Conservation (phyloP, 2,888 invertebrate species). For the Sinohyriopsis cumingii region DNA sequence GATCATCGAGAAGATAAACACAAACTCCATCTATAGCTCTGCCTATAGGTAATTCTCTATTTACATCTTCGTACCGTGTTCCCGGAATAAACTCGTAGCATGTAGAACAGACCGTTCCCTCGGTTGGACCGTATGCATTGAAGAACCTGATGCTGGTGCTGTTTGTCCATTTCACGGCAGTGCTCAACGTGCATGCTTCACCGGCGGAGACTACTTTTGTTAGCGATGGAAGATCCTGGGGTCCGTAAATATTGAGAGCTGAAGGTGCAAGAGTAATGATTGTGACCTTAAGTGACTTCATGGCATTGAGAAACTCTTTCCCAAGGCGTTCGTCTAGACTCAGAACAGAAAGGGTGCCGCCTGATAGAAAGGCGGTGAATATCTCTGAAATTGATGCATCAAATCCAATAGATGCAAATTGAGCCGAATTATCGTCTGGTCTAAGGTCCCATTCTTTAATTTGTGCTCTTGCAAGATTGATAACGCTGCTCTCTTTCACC, state of each 20-base stretch:
- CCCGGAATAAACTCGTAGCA: conserved; percentile 78
- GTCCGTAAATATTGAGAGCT: conserved; percentile 76
- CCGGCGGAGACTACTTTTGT: conserved; percentile 91
- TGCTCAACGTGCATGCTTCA: conserved; percentile 82
- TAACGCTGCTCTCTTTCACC: conserved; percentile 80
- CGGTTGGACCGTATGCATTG: conserved; percentile 93
- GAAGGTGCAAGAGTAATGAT: conserved; percentile 83
- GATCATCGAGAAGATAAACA: conserved; percentile 85
- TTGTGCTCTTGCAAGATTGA: conserved; percentile 88
- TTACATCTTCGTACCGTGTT: conserved; percentile 36
- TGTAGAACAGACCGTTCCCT: conserved; percentile 93
- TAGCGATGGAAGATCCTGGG: conserved; percentile 71
- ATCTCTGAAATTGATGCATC: conserved; percentile 92
- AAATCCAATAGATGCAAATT: conserved; percentile 93
- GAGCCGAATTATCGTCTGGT: conserved; percentile 82
- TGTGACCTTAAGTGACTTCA: conserved; percentile 77
- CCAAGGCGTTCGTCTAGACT: conserved; percentile 84
- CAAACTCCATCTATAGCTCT: conserved; percentile 85
- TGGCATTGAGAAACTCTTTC: conserved; percentile 80
- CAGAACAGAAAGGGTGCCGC: conserved; percentile 83
- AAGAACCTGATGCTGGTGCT: conserved; percentile 80
- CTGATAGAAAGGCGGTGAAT: conserved; percentile 87
- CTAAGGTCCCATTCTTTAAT: conserved; percentile 86
- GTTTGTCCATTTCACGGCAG: conserved; percentile 84
- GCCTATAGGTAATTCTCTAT: conserved; percentile 87